Base-by-base conservation (phyloP, 2,888 invertebrate genomes). In the Sipha maydis region DNA sequence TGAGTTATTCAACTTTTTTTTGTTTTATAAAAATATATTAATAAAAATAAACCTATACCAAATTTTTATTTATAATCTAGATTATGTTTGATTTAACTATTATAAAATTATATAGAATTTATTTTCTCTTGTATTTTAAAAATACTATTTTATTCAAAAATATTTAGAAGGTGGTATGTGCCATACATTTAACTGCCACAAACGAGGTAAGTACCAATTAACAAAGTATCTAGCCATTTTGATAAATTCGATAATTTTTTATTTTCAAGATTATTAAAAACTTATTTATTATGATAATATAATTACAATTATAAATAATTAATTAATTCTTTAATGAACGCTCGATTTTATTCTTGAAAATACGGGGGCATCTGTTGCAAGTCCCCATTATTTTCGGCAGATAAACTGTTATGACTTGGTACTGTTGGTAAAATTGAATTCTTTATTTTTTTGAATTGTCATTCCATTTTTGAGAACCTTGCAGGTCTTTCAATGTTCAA, bases 401-500 rank as follows among this genome's bases (percentile, higher is more conserved):
- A 78, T 56, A 78, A 31, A 78, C 75, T 28, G 71, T 84, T 41
- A 31, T 71, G 28, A 71, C 71, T 31, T 25, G 71, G 71, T 31
- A 31, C 21, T 61, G 61, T 61, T 61, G 61, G 61, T 61, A 61
- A 71, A 71, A 71, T 71, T 71, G 71, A 71, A 17, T 84, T 75
- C 71, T 84, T 84, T 21, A 69, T 85, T 85, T 56, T n/a, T 61
- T 38, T 85, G 31, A 71, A 69, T 71, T 85, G 78, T 89, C 34
- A 89, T 41, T 28, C 89, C 84, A 80, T 85, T 89, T 56, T 85
- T 85, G 54, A 84, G 48, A 56, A 89, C 71, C 28, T 85, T 89
- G 34, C 48, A 69, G 48, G 71, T 38, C n/a, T n/a, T 85, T 69
- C 48, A 89, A 38, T 54, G 19, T 79, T 78, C 89, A 79, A 84